Base-by-base conservation (phyloP, 2,797 vertebrate species). In the Benthosema pterotum region DNA sequence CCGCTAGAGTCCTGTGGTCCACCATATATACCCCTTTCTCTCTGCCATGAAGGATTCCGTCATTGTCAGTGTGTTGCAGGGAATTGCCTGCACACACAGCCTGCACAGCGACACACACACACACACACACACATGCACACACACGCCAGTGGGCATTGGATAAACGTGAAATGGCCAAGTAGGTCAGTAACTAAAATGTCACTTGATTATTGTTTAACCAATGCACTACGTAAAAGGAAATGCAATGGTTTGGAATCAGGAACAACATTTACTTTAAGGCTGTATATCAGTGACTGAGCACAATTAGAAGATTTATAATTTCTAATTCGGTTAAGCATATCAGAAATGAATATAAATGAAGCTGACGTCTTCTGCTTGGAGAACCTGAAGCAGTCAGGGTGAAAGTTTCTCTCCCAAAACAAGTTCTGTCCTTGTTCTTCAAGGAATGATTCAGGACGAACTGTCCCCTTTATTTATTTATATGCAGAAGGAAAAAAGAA, bases 21-120 rank as follows among this genome's bases (percentile, higher is more conserved):
- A 38, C 32, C 11, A 9, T 28, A n/a, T 38, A 9, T 28, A n/a
- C 45, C n/a, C 15, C 48, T 17, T 22, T 9, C 68, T 69, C 69
- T 85, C 62, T 74, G 71, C 75, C 57, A 71, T 80, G 59, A 77
- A 83, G 72, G 75, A 77, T 74, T 82, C 67, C 76, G 78, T 80
- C 75, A 84, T 80, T 16, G 14, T 18, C 38, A 50, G 59, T 77
- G 65, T 63, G 68, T 71, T 63, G 65, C 71, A 64, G 72, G 69
- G 59, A 67, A 61, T 69, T 59, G 53, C 1, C 4, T 55, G 65
- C 12, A 28, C 12, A 25, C 5, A 3, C 22, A 5, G 22, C n/a
- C n/a, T n/a, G n/a, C n/a, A n/a, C n/a, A n/a, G n/a, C n/a, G n/a
- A n/a, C n/a, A n/a, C n/a, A n/a, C n/a, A 16, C 28, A n/a, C 16